phyloP scores from a whole-genome alignment of 2,113 vertebrate species.

The pig (Sus scrofa) region T2T-Sscrofa CM000817.6:149748001-149748500 shows the following conservation, averaged over 20 bases:
- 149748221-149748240: neutral
- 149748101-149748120: neutral
- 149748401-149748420: neutral
- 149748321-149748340: conserved; percentile 2
- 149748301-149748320: conserved; percentile 1
- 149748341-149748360: neutral
- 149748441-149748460: neutral
- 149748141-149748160: neutral
- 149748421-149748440: neutral
- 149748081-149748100: neutral
- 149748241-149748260: neutral
- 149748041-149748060: neutral
- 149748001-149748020: neutral
- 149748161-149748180: conserved; percentile 20
- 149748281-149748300: neutral
- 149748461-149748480: neutral
- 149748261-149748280: neutral
- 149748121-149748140: neutral
- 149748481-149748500: neutral
- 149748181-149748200: neutral
- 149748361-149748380: neutral
- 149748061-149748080: neutral
- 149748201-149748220: neutral
- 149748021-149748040: neutral
- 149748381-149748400: neutral